These are phyloP conservation scores for Poeciliopsis turrubarensis DNA, from an alignment of 2,113 vertebrate species.

Conservation along the genomic window DNA sequence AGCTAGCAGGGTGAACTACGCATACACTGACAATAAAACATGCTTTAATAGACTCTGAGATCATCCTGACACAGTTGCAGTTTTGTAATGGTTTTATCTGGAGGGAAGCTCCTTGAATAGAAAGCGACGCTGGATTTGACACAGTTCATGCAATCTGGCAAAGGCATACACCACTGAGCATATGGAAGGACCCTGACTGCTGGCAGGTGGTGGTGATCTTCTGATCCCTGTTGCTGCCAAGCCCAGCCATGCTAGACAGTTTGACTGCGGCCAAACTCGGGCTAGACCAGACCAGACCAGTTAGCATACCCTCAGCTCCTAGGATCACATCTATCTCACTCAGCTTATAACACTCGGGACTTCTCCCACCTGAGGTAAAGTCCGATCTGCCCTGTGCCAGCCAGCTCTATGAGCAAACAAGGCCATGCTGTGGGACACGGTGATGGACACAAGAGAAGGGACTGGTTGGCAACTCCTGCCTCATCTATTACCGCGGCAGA, in stretches of 20 bases:
- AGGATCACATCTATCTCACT: conserved; percentile 19
- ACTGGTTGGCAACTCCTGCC: conserved; percentile 39
- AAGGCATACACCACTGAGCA: conserved; percentile 67
- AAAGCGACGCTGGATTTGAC: conserved; percentile 59
- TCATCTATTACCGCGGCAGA: conserved; percentile 45
- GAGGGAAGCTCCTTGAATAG: conserved; percentile 43
- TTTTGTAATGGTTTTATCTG: conserved; percentile 40
- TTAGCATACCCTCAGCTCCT: conserved; percentile 48
- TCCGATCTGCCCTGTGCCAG: conserved; percentile 56
- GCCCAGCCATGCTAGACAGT: conserved; percentile 71
- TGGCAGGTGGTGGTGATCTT: conserved; percentile 73
- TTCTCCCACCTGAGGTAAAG: conserved; percentile 55
- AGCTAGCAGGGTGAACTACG: conserved; percentile 26
- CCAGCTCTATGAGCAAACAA: conserved; percentile 39
- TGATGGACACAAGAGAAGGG: conserved; percentile 46
- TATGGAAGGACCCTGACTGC: conserved; percentile 73
- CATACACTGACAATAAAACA: conserved; percentile 33
- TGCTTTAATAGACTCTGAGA: conserved; percentile 36
- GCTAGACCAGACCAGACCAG: conserved; percentile 60
- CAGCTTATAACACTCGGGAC: conserved; percentile 18
- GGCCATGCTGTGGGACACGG: conserved; percentile 58
- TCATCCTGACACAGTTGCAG: conserved; percentile 29
- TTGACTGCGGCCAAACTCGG: conserved; percentile 54
- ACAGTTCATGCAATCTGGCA: conserved; percentile 54
- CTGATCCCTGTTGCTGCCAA: conserved; percentile 69